These are phyloP conservation scores for Timema podura DNA, from an alignment of 2,888 invertebrate species.

Conservation along the genomic window DNA sequence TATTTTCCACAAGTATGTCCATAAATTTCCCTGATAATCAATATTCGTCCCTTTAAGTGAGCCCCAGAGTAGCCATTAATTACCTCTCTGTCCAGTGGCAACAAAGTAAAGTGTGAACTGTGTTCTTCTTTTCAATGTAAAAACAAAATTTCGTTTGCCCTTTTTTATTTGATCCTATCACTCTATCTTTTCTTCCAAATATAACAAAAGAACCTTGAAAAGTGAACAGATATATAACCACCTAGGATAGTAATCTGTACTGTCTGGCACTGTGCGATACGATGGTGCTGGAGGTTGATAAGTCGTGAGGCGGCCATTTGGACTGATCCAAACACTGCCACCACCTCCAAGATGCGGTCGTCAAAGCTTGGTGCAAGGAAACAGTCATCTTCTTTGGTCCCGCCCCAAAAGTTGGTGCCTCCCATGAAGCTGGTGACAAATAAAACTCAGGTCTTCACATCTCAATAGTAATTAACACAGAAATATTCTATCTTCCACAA, in stretches of 20 bases:
- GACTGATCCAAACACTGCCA: slow-evolving; percentile 95
- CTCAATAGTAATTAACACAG: neutral
- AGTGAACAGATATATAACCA: slow-evolving; percentile 30
- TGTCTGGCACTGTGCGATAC: slow-evolving; percentile 94
- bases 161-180: too few species aligned
- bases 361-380: slow-evolving; percentile 94
- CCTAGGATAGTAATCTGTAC: slow-evolving; percentile 94
- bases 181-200: too few species aligned
- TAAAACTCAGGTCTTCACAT: neutral
- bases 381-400: slow-evolving; percentile 83
- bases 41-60: too few species aligned
- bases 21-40: too few species aligned
- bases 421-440: slow-evolving; percentile 80
- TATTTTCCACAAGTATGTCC: too few species aligned
- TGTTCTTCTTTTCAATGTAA: too few species aligned
- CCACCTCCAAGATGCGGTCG: slow-evolving; percentile 93
- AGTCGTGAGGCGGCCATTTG: slow-evolving; percentile 96
- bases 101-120: too few species aligned
- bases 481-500: too few species aligned
- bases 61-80: too few species aligned
- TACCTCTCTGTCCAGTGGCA: too few species aligned
- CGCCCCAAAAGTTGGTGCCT: slow-evolving; percentile 98
- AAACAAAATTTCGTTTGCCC: too few species aligned
- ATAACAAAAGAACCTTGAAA: too few species aligned
- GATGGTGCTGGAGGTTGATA: slow-evolving; percentile 92